Evolutionary conservation across 2,888 invertebrate species (phyloP), one percentile per base, ranked within the genome.

Genomic region (Pterobdella sp.): DNA sequence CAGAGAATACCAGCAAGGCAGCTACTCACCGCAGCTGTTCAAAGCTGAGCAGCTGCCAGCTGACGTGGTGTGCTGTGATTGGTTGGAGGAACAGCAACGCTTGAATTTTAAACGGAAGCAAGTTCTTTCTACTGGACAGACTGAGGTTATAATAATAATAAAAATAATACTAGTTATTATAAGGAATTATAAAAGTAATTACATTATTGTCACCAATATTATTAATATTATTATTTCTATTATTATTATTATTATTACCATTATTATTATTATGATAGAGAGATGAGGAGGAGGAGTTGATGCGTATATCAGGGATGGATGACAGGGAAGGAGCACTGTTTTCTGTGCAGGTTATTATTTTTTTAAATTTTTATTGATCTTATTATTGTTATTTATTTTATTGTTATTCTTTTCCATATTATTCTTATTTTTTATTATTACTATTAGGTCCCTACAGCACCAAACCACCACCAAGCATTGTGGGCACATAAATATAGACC

Each of bases 401-500:
- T n/a, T n/a, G n/a, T n/a, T n/a, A n/a, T n/a, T n/a, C n/a, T n/a
- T n/a, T n/a, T n/a, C n/a, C n/a, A n/a, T n/a, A n/a, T n/a, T n/a
- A n/a, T n/a, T n/a, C n/a, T n/a, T n/a, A n/a, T n/a, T n/a, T n/a
- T n/a, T n/a, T n/a, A n/a, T n/a, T n/a, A n/a, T n/a, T n/a, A n/a
- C n/a, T n/a, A n/a, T n/a, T n/a, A n/a, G n/a, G 91, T 81, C 74
- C 87, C 90, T 36, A 84, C 95, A 77, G 92, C 93, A 79, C 89
- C 89, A 75, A 91, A 92, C 85, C 90, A 42, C 7, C 7, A 26
- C n/a, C 60, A 92, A 14, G 92, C 93, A 80, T 85, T 93, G 66
- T 97, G 97, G 94, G 94, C 95, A 0, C 97, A 98, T 85, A 98
- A 97, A 85, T 98, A 97, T 84, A 86, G 97, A 18, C 98, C 98